Conservation (phyloP, 1,140 invertebrate species). For the Atta texana region DNA sequence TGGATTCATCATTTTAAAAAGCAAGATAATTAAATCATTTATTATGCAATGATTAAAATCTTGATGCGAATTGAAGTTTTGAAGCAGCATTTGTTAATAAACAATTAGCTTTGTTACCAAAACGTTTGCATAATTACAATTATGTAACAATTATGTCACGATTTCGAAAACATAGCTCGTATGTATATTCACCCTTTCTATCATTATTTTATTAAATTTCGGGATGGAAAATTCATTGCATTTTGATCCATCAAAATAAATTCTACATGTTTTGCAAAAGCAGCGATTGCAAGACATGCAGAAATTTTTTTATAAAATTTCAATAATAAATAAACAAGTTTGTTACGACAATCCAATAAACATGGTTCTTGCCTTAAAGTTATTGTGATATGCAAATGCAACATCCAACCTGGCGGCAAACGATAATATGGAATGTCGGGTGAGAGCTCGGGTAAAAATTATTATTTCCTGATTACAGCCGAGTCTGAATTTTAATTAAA, state of each 20-base stretch:
- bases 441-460: conserved; percentile 60
- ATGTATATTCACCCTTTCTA: background rate
- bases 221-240: conserved; percentile 7
- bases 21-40: background rate
- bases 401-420: conserved; percentile 49
- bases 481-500: conserved; percentile 74
- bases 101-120: conserved; percentile 32
- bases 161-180: conserved; percentile 6
- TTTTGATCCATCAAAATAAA: background rate
- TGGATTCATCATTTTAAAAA: background rate
- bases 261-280: background rate
- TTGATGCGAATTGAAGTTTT: conserved; percentile 21
- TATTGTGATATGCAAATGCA: conserved; percentile 61
- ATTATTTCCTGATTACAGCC: conserved; percentile 70
- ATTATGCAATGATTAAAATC: conserved; percentile 1
- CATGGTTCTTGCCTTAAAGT: conserved; percentile 31
- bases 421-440: conserved; percentile 60
- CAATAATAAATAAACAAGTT: conserved; percentile 27
- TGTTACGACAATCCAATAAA: background rate
- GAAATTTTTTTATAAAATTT: background rate
- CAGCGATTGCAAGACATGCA: too few species aligned
- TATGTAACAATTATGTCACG: conserved; percentile 17
- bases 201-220: conserved; percentile 23
- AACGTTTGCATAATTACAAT: conserved; percentile 28
- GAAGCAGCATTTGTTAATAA: conserved; percentile 48